phyloP scores from a whole-genome alignment of 2,113 vertebrate genomes.

The Panthera uncia region DNA sequence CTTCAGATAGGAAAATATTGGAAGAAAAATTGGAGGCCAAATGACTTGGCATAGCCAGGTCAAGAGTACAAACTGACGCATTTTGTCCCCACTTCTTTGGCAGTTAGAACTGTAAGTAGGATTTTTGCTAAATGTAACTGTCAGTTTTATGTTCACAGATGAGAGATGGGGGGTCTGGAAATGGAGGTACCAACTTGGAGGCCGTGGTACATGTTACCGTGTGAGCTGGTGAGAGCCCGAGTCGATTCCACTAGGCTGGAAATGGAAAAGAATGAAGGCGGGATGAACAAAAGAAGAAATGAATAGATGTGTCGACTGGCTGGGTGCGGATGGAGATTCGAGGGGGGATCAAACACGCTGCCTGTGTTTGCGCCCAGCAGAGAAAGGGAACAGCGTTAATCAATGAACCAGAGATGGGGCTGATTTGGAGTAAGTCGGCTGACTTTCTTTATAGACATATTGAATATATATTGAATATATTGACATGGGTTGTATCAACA shows the following conservation, averaged over 20 bases:
- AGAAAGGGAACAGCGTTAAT: too few species aligned
- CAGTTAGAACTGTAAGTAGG: background rate
- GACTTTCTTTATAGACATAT: background rate
- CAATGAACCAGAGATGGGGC: background rate
- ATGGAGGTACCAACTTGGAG: accelerated
- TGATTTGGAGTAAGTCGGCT: background rate
- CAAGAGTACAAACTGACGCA: accelerated
- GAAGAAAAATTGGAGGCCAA: background rate
- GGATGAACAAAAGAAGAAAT: background rate
- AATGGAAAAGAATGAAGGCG: background rate
- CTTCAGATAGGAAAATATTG: background rate
- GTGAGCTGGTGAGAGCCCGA: accelerated
- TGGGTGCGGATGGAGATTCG: too few species aligned
- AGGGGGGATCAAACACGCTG: accelerated
- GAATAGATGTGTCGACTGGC: background rate
- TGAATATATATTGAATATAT: background rate
- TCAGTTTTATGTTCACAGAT: background rate
- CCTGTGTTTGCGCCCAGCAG: background rate
- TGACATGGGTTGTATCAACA: too few species aligned
- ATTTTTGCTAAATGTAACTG: background rate
- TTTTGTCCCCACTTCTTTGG: background rate
- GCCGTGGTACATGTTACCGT: accelerated
- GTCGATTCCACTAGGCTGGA: accelerated
- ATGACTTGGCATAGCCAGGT: too few species aligned
- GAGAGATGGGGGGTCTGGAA: background rate